Base-by-base conservation (phyloP, 2,797 vertebrate genomes). In the Erethizon dorsatum region DNA sequence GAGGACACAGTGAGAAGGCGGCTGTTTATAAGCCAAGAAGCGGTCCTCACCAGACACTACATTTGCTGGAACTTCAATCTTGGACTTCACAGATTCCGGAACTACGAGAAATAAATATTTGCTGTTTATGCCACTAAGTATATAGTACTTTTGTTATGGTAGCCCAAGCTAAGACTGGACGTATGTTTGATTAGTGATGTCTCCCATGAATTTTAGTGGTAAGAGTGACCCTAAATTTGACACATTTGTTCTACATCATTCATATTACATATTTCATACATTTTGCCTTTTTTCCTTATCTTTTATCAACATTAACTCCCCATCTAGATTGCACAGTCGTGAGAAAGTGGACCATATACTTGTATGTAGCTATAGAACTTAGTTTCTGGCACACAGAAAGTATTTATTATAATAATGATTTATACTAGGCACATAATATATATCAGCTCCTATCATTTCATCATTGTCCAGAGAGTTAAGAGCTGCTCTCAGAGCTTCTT, bases 371-470 rank as follows among this genome's bases (percentile, higher is more conserved):
- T 61, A 52, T 13, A 59, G 33, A 88, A 7, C 37, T 92, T 41
- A 47, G 65, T 24, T 93, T 91, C 67, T 87, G 75, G 84, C 22
- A 91, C 45, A 73, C 14, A 52, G 33, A 79, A 67, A 26, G 33
- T 69, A 75, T 95, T 90, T 59, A 63, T 90, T 26, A 37, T 83
- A 78, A 92, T 37, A 59, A 57, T 65, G 59, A 77, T 56, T 84
- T 56, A 13, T 63, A 31, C 37, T 50, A 69, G 50, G 92, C 71
- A 83, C 69, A 89, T 75, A 83, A 33, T 84, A 63, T 85, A 26
- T 75, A 10, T 54, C 71, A 20, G 52, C 45, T 65, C 22, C 28
- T 47, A 37, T 67, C 33, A 14, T 50, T 57, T 57, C 59, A 33
- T 26, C 41, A 9, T 88, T 79, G 10, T 79, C 63, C 22, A 82